phyloP scores from a whole-genome alignment of 2,797 vertebrate species.

The Molossus alvarezi region DNA sequence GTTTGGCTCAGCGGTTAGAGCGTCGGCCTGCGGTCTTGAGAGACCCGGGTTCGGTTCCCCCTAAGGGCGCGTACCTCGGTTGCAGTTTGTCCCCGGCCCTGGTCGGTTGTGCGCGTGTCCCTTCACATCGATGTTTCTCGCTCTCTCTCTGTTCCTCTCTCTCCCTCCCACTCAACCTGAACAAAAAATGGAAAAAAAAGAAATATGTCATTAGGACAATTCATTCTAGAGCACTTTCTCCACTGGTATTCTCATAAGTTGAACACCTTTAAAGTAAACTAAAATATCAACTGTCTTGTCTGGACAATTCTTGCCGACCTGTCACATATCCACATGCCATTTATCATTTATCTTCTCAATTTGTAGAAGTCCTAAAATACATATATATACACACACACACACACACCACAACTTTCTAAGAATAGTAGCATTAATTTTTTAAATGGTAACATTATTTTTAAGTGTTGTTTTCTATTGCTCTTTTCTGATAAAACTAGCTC shows the following conservation, averaged over 20 bases:
- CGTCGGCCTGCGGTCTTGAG: too few relatives aligned
- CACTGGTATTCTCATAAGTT: neutral
- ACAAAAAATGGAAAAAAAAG: too few relatives aligned
- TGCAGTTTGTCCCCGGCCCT: too few relatives aligned
- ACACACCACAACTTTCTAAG: slow-evolving; percentile 65
- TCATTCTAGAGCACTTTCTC: slow-evolving; percentile 6
- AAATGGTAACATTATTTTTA: slow-evolving; percentile 55
- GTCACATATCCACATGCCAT: neutral
- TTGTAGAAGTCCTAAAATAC: slow-evolving; percentile 69
- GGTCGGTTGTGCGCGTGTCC: too few relatives aligned
- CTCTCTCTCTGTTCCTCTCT: too few relatives aligned
- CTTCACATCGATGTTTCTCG: too few relatives aligned
- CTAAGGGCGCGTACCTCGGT: too few relatives aligned
- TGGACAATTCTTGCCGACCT: slow-evolving; percentile 30
- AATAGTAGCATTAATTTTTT: slow-evolving; percentile 56
- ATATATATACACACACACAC: neutral
- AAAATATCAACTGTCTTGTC: slow-evolving; percentile 27
- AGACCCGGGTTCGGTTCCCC: too few relatives aligned
- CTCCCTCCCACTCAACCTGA: too few relatives aligned
- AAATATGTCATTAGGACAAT: slow-evolving; percentile 40
- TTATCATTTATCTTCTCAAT: slow-evolving; percentile 55
- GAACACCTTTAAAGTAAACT: slow-evolving; percentile 60
- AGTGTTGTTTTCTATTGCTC: slow-evolving; percentile 3
- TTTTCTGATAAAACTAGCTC: slow-evolving; percentile 85
- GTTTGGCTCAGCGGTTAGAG: too few relatives aligned